Percentiles rank a stretch among this genome's conserved stretches.
Evolutionary conservation across 2,888 invertebrate genomes (phyloP).

Genomic region (Sclerodermus sp.): DNA sequence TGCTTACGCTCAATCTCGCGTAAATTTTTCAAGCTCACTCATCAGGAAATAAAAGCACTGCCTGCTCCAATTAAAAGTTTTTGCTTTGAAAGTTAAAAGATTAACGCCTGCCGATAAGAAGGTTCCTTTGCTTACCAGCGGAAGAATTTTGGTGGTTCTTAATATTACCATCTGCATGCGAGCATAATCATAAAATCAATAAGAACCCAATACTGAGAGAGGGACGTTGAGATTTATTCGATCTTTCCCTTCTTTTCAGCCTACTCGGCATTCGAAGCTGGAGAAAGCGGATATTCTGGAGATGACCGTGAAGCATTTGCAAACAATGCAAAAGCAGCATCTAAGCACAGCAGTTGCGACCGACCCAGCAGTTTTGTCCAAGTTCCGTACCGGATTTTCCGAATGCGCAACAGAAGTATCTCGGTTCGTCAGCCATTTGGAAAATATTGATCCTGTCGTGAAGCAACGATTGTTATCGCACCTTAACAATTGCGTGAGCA

Average conservation of each 20-base stretch:
- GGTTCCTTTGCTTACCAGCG: too few species aligned
- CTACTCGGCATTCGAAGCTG: conserved; percentile 88
- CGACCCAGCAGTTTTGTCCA: conserved; percentile 81
- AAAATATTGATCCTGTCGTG: conserved; percentile 65
- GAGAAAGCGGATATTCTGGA: conserved; percentile 96
- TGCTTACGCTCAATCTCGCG: not conserved
- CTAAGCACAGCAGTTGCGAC: conserved; percentile 78
- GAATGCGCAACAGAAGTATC: conserved; percentile 86
- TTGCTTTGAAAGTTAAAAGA: too few species aligned
- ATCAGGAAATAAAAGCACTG: too few species aligned
- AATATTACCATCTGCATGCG: too few species aligned
- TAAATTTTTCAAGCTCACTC: too few species aligned
- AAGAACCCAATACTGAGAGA: too few species aligned
- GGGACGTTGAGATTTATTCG: not conserved
- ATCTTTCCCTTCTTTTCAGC: conserved; percentile 64
- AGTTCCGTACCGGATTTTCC: conserved; percentile 84
- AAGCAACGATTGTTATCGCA: conserved; percentile 69
- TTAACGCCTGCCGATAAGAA: too few species aligned
- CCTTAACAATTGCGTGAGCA: conserved; percentile 67
- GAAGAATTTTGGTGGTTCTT: too few species aligned
- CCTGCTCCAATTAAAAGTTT: too few species aligned
- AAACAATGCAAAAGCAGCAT: conserved; percentile 86
- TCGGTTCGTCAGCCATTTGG: conserved; percentile 68
- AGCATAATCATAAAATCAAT: too few species aligned
- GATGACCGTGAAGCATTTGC: conserved; percentile 91